These are phyloP conservation scores for Caenorhabditis inopinata DNA, from an alignment of 1,140 invertebrate species.

Conservation along the genomic window DNA sequence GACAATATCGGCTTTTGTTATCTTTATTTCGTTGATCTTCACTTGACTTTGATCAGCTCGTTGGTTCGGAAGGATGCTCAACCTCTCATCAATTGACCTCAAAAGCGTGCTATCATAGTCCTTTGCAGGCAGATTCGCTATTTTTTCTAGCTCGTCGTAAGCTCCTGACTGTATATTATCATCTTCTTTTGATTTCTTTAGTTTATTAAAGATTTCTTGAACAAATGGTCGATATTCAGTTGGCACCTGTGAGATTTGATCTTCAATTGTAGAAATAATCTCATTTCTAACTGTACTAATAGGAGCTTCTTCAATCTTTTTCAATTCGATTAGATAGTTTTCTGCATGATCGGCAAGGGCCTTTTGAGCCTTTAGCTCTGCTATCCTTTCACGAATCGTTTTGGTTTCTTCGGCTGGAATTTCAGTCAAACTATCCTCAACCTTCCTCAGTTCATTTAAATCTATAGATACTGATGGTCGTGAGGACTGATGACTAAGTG, in stretches of 20 bases:
- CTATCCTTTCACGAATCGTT: background rate
- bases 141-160: background rate
- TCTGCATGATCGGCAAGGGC: slow-evolving; percentile 5
- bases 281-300: background rate
- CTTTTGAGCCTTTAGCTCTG: background rate
- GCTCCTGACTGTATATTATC: background rate
- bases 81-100: background rate
- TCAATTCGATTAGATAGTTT: background rate
- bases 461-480: background rate
- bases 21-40: background rate
- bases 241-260: background rate
- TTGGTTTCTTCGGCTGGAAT: background rate
- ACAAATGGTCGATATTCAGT: background rate
- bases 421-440: background rate
- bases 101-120: background rate
- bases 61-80: background rate
- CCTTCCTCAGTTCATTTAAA: background rate
- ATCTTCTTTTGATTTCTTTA: background rate
- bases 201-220: background rate
- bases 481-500: background rate
- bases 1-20: background rate
- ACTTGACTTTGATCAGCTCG: background rate
- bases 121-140: background rate
- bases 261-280: background rate
- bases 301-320: slow-evolving; percentile 14